phyloP scores from a whole-genome alignment of 2,888 invertebrate species.

The Atethmia centrago region DNA sequence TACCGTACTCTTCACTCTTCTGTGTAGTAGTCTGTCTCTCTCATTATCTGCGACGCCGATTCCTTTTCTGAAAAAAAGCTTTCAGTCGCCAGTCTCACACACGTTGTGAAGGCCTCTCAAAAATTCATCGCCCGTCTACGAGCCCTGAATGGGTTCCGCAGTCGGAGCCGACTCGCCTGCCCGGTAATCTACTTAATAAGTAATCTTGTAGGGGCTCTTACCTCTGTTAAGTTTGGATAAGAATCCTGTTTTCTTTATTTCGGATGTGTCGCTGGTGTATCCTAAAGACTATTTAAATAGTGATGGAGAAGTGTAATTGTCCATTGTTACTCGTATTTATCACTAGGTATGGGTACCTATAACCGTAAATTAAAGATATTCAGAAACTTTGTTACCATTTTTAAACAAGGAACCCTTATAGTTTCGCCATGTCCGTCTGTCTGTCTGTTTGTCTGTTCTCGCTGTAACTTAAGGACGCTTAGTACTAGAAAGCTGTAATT shows the following conservation, averaged over 20 bases:
- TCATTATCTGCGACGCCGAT: constrained; percentile 84
- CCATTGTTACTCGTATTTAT: neutral
- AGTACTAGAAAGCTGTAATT: too few relatives aligned
- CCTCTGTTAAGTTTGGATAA: constrained; percentile 71
- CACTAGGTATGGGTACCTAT: neutral
- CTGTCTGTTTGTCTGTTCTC: too few relatives aligned
- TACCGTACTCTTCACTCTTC: constrained; percentile 51
- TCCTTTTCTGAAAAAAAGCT: constrained; percentile 83
- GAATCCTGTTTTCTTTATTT: constrained; percentile 65
- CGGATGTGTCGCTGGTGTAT: constrained; percentile 34
- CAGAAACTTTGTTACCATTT: neutral
- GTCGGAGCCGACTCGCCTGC: constrained; percentile 74
- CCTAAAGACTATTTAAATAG: constrained; percentile 3
- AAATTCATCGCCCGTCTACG: constrained; percentile 90
- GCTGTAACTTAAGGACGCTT: too few relatives aligned
- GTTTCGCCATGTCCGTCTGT: too few relatives aligned
- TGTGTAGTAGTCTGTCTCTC: constrained; percentile 66
- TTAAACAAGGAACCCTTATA: too few relatives aligned
- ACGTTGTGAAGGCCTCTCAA: constrained; percentile 87
- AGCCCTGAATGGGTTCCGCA: constrained; percentile 81
- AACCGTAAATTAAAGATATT: neutral
- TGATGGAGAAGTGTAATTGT: neutral
- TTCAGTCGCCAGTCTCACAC: constrained; percentile 80
- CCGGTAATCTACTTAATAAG: constrained; percentile 87
- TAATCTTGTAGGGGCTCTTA: constrained; percentile 77